Base-by-base conservation (phyloP, 2,797 vertebrate genomes). In the Eulemur albifrons region DNA sequence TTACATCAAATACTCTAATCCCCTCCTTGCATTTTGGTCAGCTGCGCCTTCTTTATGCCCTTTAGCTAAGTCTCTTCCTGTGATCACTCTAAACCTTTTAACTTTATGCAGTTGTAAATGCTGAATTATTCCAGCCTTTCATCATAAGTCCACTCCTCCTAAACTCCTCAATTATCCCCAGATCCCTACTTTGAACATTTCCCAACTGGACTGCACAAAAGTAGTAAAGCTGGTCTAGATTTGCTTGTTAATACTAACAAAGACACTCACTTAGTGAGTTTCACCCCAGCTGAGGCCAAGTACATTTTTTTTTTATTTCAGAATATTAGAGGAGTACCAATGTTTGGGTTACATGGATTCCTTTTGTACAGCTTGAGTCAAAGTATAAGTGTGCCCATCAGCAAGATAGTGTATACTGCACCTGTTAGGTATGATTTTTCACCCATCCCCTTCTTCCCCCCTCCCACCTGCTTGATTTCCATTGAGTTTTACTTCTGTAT, bases 111-210 rank as follows among this genome's bases (percentile, higher is more conserved):
- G 52, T 77, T 96, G 67, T 81, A 95, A 96, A 89, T 50, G 32
- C 27, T 88, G 23, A 91, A 70, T 90, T 79, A 86, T 80, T 61
- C 6, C 61, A 89, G 95, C 30, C 69, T 91, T 91, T 97, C 82
- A 87, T 94, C 89, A 27, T 82, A 84, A 94, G 48, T 85, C 76
- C 48, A 35, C 67, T 96, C 40, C 48, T 94, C 43, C 83, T 69
- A 85, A 57, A 87, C 70, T 90, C 63, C 21, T 91, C 95, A 96
- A 86, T 93, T 97, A 87, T 93, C 57, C 75, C 76, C 83, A 80
- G 83, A 89, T 43, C 95, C 65, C 67, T 76, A 82, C 82, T 96
- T 89, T 88, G 93, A 96, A 86, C 32, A 61, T 94, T 95, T 92
- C 50, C 82, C 63, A 95, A 54, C 13, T 70, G 75, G 38, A 93